Evolutionary conservation across 2,888 invertebrate species (phyloP).

Genomic region (Cosmia trapezina): DNA sequence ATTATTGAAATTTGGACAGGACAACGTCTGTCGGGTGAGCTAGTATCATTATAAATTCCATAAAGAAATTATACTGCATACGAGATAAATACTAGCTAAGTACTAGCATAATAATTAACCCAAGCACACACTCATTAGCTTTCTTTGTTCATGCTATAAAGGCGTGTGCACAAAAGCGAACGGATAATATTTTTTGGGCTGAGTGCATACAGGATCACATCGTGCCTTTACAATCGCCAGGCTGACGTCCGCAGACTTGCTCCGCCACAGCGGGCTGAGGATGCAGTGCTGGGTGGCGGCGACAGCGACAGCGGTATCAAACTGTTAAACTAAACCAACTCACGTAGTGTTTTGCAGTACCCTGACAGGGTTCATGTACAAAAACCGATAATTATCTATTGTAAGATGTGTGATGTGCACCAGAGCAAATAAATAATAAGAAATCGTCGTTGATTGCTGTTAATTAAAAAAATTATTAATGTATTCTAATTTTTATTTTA

Average conservation of each 20-base stretch:
- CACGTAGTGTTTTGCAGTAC: not conserved
- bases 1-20: too few relatives aligned
- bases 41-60: not conserved
- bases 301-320: not conserved
- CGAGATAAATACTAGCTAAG: slow-evolving; percentile 36
- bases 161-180: slow-evolving; percentile 63
- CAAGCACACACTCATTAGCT: slow-evolving; percentile 57
- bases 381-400: not conserved
- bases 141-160: slow-evolving; percentile 59
- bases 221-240: slow-evolving; percentile 82
- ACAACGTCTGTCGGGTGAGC: too few relatives aligned
- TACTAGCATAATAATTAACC: slow-evolving; percentile 49
- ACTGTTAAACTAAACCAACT: not conserved
- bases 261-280: slow-evolving; percentile 63
- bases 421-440: not conserved
- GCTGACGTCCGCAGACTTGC: slow-evolving; percentile 83
- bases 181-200: slow-evolving; percentile 69
- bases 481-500: too few relatives aligned
- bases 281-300: slow-evolving; percentile 13
- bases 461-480: not conserved
- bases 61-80: not conserved
- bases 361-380: not conserved
- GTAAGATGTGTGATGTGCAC: not conserved
- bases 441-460: not conserved
- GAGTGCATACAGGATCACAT: slow-evolving; percentile 71